Evolutionary conservation across 2,888 invertebrate species (phyloP).

Genomic region (Mythimna vitellina): DNA sequence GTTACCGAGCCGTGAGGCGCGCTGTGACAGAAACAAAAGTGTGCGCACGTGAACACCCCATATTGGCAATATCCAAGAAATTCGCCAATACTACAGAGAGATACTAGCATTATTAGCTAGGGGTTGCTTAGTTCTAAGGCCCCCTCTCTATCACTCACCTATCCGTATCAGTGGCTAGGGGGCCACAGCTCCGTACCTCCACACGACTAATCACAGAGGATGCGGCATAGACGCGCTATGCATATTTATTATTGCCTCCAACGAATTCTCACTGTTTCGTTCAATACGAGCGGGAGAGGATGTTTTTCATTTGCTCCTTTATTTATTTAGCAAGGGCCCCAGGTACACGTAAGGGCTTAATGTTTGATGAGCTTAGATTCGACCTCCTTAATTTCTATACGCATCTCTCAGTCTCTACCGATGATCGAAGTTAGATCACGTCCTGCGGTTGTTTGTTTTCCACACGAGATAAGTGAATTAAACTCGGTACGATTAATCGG

Average conservation of each 20-base stretch:
- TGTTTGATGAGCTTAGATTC: conserved; percentile 89
- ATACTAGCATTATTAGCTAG: conserved; percentile 88
- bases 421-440: conserved; percentile 79
- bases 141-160: conserved; percentile 90
- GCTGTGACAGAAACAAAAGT: conserved; percentile 85
- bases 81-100: conserved; percentile 86
- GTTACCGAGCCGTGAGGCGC: conserved; percentile 59
- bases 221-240: conserved; percentile 89
- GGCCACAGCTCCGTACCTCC: conserved; percentile 70
- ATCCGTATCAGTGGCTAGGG: conserved; percentile 83
- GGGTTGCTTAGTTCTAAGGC: conserved; percentile 83
- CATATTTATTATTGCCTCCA: conserved; percentile 89
- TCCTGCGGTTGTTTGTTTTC: conserved; percentile 71
- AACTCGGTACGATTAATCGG: conserved; percentile 70
- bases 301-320: conserved; percentile 88
- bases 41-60: conserved; percentile 84
- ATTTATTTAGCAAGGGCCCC: conserved; percentile 86
- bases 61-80: conserved; percentile 90
- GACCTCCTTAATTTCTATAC: conserved; percentile 83
- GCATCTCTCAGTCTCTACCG: conserved; percentile 68
- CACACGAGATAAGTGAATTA: conserved; percentile 75
- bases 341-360: conserved; percentile 83
- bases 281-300: conserved; percentile 81
- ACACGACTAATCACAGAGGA: conserved; percentile 89
- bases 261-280: conserved; percentile 84